Evolutionary conservation across 64 coral and sea anemone species (phyloP).

Genomic region (Acropora tenuis): DNA sequence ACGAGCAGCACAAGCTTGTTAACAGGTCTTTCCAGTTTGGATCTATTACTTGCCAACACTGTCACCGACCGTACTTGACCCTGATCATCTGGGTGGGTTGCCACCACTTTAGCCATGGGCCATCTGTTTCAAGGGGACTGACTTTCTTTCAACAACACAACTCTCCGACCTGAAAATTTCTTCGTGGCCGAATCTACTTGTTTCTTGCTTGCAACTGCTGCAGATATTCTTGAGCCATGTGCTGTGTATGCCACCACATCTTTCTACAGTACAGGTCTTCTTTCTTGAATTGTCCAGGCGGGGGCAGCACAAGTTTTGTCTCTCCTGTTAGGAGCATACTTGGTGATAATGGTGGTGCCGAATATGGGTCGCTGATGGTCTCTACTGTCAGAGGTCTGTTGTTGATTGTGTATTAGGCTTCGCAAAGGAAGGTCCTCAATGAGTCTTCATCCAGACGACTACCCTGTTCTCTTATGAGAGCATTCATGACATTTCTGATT

Average conservation of each 20-base stretch:
- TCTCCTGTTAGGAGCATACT: constrained; percentile 54
- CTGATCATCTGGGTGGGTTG: too few relatives aligned
- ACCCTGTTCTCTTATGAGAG: constrained; percentile 39
- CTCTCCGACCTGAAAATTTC: too few relatives aligned
- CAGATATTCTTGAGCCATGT: neutral
- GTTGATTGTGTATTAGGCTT: constrained; percentile 60
- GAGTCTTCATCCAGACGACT: constrained; percentile 47
- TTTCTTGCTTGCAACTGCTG: too few relatives aligned
- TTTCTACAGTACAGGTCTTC: constrained; percentile 39
- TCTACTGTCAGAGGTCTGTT: constrained; percentile 66
- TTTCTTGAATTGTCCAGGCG: constrained; percentile 44
- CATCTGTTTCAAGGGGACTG: too few relatives aligned
- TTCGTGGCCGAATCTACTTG: too few relatives aligned
- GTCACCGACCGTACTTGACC: too few relatives aligned
- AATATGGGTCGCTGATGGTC: constrained; percentile 34
- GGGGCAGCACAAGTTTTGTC: constrained; percentile 31
- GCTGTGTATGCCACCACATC: constrained; percentile 48
- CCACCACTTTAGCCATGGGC: too few relatives aligned
- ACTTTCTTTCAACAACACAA: too few relatives aligned
- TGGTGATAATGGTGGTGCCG: constrained; percentile 44
- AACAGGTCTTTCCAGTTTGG: too few relatives aligned
- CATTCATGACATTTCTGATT: constrained; percentile 42
- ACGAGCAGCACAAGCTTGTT: too few relatives aligned
- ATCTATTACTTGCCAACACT: too few relatives aligned
- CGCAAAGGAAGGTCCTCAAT: constrained; percentile 55